Evolutionary conservation across 2,797 vertebrate species (phyloP).

Genomic region (Enteromius paludinosus): DNA sequence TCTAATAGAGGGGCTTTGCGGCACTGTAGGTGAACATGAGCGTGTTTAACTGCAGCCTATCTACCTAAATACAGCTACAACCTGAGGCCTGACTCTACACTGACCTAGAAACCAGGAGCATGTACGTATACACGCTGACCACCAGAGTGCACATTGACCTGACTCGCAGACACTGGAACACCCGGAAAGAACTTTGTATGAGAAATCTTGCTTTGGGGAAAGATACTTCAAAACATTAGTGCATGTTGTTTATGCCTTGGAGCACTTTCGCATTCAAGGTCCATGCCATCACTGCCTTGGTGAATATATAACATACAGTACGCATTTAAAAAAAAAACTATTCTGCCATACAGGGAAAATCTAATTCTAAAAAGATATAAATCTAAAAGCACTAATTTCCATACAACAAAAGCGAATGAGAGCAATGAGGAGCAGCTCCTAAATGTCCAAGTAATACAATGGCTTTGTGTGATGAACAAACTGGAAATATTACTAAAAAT

Average conservation of each 20-base stretch:
- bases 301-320: neutral
- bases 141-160: conserved; percentile 23
- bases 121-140: neutral
- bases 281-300: neutral
- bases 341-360: neutral
- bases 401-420: neutral
- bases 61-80: neutral
- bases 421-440: neutral
- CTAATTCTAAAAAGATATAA: too few species aligned
- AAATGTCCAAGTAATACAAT: neutral
- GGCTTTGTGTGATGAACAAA: neutral
- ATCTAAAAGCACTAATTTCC: too few species aligned
- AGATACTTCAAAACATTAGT: neutral
- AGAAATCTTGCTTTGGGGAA: neutral
- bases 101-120: neutral
- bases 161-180: neutral
- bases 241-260: neutral
- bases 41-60: neutral
- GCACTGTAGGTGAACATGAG: conserved; percentile 1
- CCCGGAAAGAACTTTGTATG: neutral
- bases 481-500: neutral
- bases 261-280: neutral
- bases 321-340: neutral
- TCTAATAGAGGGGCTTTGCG: conserved; percentile 55
- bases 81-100: neutral